Base-by-base conservation (phyloP, 2,888 invertebrate species). In the Penaeus monodon region DNA sequence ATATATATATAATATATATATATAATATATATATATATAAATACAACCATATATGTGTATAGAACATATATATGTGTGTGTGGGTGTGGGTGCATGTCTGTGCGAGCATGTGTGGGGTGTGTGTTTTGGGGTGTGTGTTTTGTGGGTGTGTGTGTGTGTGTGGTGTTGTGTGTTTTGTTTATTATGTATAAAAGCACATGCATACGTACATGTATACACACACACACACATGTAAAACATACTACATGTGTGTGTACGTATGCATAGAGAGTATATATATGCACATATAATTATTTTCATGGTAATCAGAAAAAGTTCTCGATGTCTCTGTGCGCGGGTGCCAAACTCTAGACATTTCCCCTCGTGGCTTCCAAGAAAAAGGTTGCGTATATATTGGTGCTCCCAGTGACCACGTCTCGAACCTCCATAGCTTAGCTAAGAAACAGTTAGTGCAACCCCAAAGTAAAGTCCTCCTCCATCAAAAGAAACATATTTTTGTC, bases 31-130 rank as follows among this genome's bases (percentile, higher is more conserved):
- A 49, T 8, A 29, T 64, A 81, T 78, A 73, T 78, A 38, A 27
- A 83, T 66, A 33, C 85, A 83, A n/a, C n/a, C 63, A 80, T 85
- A 66, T 85, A 65, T 83, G 64, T 81, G 44, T 77, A 38, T 38
- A 38, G 3, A 38, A 49, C 14, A 2, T 49, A 63, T 80, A 57
- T 63, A 64, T 80, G n/a, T 80, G n/a, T 80, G 4, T 79, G 49
- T 29, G 10, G 4, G 10, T 8, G 10, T 8, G 10, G 1, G 10
- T 8, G 10, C 14, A 49, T 8, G 10, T 64, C 77, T 78, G 12
- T 78, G 24, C 27, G 20, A 65, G 65, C 63, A 33, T 85, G 65
- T 66, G 49, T 85, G 38, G 33, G 77, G 20, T 81, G 38, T 81
- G 78, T 81, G 20, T 81, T n/a, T n/a, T n/a, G n/a, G n/a, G n/a